phyloP scores from a whole-genome alignment of 2,797 vertebrate genomes.

The Acanthopagrus latus region DNA sequence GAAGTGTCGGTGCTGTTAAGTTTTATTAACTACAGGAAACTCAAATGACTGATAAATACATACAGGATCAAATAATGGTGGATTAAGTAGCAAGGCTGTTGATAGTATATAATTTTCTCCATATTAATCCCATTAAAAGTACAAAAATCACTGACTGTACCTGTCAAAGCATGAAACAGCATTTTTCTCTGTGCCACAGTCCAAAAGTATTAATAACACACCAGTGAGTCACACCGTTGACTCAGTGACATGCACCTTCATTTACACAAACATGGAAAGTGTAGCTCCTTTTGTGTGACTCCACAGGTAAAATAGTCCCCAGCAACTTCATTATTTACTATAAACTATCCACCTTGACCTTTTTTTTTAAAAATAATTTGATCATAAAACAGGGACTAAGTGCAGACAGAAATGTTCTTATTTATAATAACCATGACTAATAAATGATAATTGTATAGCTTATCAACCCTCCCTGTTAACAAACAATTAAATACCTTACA shows the following conservation, averaged over 20 bases:
- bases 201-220: background rate
- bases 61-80: background rate
- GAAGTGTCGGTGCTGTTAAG: background rate
- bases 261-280: background rate
- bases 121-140: background rate
- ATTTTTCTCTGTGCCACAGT: background rate
- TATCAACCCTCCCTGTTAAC: too few species aligned
- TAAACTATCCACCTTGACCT: too few species aligned
- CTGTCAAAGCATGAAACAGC: too few species aligned
- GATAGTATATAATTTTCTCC: background rate
- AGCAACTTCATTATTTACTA: background rate
- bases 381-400: too few species aligned
- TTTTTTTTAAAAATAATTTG: too few species aligned
- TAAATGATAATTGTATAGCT: too few species aligned
- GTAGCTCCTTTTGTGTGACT: background rate
- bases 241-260: background rate
- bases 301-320: background rate
- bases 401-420: too few species aligned
- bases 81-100: background rate
- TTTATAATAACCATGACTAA: too few species aligned
- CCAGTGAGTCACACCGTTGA: background rate
- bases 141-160: background rate
- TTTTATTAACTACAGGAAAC: background rate
- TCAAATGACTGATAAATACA: background rate
- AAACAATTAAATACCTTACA: too few species aligned